Conservation (phyloP, 2,797 vertebrate genomes). For the Hybognathus amarus region DNA sequence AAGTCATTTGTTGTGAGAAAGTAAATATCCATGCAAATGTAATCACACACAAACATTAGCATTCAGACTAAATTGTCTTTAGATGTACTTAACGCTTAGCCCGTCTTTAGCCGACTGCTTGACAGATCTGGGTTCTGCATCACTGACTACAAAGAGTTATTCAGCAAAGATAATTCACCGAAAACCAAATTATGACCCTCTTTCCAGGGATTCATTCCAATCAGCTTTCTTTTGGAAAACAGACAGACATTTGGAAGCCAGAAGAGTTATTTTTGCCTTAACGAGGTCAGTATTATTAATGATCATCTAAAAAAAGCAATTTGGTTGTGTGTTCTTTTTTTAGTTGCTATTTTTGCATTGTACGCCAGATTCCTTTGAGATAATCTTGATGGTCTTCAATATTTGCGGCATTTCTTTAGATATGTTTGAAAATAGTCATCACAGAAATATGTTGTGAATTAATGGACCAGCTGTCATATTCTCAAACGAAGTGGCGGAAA, state of each 20-base stretch:
- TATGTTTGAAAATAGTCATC: background rate
- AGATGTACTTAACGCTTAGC: slow-evolving; percentile 45
- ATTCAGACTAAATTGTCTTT: slow-evolving; percentile 35
- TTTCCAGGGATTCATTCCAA: slow-evolving; percentile 23
- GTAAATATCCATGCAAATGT: slow-evolving; percentile 5
- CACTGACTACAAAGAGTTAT: slow-evolving; percentile 48
- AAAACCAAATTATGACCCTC: slow-evolving; percentile 19
- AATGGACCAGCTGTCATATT: background rate
- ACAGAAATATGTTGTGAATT: background rate
- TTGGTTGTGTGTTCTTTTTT: background rate
- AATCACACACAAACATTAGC: slow-evolving; percentile 12
- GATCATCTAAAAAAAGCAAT: slow-evolving; percentile 27
- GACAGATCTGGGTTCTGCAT: slow-evolving; percentile 54
- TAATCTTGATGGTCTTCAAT: background rate
- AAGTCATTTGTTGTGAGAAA: background rate
- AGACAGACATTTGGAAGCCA: slow-evolving; percentile 1
- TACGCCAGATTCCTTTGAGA: slow-evolving; percentile 7
- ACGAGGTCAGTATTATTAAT: slow-evolving; percentile 12
- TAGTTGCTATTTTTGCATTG: slow-evolving; percentile 23
- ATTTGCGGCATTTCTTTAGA: background rate
- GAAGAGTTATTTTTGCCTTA: background rate
- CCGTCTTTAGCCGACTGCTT: slow-evolving; percentile 39
- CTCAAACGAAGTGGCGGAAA: background rate
- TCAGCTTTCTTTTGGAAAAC: slow-evolving; percentile 7
- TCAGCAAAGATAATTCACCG: slow-evolving; percentile 43